phyloP scores from a whole-genome alignment of 2,797 vertebrate genomes.

The Falco cherrug region DNA sequence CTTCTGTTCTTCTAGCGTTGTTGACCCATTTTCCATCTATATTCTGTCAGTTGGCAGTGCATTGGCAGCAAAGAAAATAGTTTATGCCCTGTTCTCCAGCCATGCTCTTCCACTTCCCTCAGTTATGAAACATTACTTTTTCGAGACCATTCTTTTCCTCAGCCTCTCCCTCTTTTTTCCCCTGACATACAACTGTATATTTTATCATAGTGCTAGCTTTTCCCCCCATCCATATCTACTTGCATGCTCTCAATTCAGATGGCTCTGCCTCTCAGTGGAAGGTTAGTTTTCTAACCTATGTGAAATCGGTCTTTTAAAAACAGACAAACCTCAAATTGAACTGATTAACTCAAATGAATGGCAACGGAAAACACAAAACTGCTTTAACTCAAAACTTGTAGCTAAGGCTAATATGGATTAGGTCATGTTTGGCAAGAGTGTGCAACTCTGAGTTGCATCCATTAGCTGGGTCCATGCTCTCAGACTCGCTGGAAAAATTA shows the following conservation, averaged over 20 bases:
- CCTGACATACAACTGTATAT: not conserved
- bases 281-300: not conserved
- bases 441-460: not conserved
- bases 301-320: not conserved
- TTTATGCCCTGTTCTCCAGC: not conserved
- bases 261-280: not conserved
- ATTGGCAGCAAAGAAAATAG: not conserved
- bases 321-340: not conserved
- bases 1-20: not conserved
- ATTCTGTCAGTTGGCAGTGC: not conserved
- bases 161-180: not conserved
- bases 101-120: not conserved
- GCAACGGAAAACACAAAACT: conserved; percentile 1
- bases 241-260: not conserved
- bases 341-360: conserved; percentile 10
- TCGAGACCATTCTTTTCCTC: not conserved
- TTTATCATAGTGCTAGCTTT: not conserved
- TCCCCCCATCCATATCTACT: not conserved
- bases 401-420: not conserved
- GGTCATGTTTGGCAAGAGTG: not conserved
- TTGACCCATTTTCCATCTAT: not conserved
- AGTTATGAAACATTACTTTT: not conserved
- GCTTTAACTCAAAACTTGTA: not conserved
- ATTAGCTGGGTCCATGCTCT: not conserved
- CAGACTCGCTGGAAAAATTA: not conserved